Conservation (phyloP, 1,140 invertebrate species). For the Lamellibrachia luymesi region DNA sequence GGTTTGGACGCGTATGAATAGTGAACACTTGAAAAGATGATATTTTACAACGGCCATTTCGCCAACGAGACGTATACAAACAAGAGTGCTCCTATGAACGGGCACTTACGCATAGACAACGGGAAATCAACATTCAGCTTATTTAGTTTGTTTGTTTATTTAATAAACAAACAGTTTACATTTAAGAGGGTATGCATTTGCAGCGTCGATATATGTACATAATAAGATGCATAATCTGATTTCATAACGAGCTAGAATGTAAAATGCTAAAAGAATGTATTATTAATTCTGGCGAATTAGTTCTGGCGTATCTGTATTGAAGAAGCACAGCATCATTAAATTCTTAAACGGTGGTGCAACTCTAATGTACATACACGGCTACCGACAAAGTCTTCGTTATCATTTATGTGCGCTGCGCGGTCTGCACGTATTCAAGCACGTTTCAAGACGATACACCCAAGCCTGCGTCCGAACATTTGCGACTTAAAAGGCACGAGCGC, state of each 20-base stretch:
- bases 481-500: no score
- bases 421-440: neutral
- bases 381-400: neutral
- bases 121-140: neutral
- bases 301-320: no score
- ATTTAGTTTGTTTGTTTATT: neutral
- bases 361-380: neutral
- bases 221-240: neutral
- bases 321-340: no score
- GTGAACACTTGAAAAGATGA: neutral
- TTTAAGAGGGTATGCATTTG: neutral
- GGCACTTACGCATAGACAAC: neutral
- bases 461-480: no score
- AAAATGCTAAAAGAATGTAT: no score
- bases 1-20: neutral
- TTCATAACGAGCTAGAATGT: no score
- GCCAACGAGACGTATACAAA: neutral
- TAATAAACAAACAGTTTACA: neutral
- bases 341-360: neutral
- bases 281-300: no score
- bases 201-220: neutral
- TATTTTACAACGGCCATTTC: neutral
- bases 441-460: no score
- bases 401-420: neutral
- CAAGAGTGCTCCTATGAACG: neutral